These are phyloP conservation scores for Prionace glauca DNA, from an alignment of 2,797 vertebrate genomes.

Conservation along the genomic window DNA sequence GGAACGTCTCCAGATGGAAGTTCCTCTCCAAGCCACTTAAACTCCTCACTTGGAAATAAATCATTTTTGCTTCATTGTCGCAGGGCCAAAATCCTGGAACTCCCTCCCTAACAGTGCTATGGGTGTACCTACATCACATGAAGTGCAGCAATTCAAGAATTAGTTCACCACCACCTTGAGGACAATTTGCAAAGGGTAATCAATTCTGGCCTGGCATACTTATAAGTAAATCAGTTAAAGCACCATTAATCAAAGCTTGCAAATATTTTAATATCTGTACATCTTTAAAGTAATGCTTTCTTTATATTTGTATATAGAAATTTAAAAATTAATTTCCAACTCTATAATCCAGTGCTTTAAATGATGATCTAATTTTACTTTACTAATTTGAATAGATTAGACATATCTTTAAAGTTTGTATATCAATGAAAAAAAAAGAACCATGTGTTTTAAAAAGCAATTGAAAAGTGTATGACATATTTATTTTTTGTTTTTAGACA, in stretches of 20 bases:
- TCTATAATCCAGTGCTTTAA: background rate
- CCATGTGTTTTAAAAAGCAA: background rate
- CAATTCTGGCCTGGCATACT: no score
- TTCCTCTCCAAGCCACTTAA: no score
- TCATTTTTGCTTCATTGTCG: no score
- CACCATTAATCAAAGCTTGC: background rate
- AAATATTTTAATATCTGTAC: background rate
- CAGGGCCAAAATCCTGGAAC: no score
- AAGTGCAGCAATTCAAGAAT: no score
- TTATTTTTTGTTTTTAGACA: slow-evolving; percentile 49
- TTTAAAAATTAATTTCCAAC: background rate
- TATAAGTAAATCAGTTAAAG: background rate
- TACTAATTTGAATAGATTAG: background rate
- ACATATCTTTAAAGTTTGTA: background rate
- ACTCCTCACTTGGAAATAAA: no score
- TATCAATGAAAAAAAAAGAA: background rate
- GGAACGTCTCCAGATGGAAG: no score
- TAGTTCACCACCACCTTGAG: no score
- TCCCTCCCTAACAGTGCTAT: no score
- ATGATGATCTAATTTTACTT: background rate
- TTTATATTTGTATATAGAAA: background rate
- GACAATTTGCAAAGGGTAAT: no score
- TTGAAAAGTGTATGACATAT: background rate
- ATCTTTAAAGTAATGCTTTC: background rate
- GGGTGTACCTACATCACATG: no score